These are phyloP conservation scores for Acanthosepion esculentum DNA, from an alignment of 2,888 invertebrate species.

Conservation along the genomic window DNA sequence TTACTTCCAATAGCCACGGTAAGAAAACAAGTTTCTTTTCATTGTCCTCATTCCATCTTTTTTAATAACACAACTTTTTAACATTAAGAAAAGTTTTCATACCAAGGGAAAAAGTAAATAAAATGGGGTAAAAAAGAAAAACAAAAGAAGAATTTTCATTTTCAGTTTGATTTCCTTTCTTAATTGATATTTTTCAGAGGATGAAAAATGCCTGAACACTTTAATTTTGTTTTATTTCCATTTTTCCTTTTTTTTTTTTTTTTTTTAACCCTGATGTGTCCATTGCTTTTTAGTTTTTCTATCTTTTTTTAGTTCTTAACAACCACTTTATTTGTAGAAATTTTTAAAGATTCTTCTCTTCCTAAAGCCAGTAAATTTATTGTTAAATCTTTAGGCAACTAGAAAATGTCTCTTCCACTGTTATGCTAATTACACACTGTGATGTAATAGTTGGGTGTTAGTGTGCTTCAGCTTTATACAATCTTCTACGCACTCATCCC, in stretches of 20 bases:
- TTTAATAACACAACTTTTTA: neutral
- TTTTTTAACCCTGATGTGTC: neutral
- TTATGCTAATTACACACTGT: neutral
- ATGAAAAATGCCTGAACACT: neutral
- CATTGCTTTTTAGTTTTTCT: too few species aligned
- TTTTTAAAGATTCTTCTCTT: neutral
- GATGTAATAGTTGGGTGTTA: neutral
- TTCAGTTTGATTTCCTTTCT: neutral
- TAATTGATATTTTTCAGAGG: neutral
- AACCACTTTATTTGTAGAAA: neutral
- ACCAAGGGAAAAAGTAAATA: neutral
- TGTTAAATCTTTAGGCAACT: neutral
- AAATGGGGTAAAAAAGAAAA: neutral
- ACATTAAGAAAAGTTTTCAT: constrained; percentile 7
- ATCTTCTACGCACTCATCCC: neutral
- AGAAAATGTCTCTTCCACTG: neutral
- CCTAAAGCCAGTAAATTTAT: neutral
- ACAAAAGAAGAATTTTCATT: neutral
- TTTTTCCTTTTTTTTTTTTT: neutral
- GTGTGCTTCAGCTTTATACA: neutral
- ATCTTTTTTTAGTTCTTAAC: neutral
- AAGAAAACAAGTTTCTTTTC: constrained; percentile 23
- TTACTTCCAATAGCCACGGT: neutral
- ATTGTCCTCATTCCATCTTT: neutral
- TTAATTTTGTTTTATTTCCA: neutral